Base-by-base conservation (phyloP, 2,113 vertebrate species). In the Pseudonaja textilis region DNA sequence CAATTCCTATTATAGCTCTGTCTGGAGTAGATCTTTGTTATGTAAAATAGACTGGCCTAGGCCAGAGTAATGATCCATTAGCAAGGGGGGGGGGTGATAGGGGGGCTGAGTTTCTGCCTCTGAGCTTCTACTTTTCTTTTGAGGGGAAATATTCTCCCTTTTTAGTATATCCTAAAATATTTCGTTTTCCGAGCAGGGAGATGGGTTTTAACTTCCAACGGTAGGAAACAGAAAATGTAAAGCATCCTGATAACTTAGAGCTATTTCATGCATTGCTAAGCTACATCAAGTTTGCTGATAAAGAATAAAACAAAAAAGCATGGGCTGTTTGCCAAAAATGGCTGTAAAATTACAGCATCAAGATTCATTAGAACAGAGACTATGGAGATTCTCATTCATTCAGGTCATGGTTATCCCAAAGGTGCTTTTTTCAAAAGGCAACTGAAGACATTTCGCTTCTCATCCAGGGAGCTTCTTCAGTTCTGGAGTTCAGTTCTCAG, bases 171-270 rank as follows among this genome's bases (percentile, higher is more conserved):
- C 8, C 47, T 50, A 50, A 50, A 9, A 50, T 50, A 50, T 50
- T 50, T 50, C 47, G 9, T 9, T 50, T 50, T 50, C 47, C 8
- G 9, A 50, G 47, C 7, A 50, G 47, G 9, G 47, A 50, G 47
- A 7, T 50, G 47, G 47, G 47, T 50, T 50, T 50, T 50, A 50
- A 50, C 47, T 50, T 50, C 47, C 47, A 50, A 85, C 18, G 50
- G 47, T 34, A 86, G 45, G 81, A 10, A 91, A 74, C 87, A 59
- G 0, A 0, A 88, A 52, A 92, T 93, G 74, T 85, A 50, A 96
- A 95, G 93, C 92, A 93, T 96, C 96, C 93, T 92, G 95, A 94
- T 85, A 95, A 90, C 90, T 95, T 89, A 91, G 59, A 94, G 92
- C 81, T 89, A 94, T 94, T 96, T 94, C 93, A 88, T 93, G 50